Evolutionary conservation across 2,888 invertebrate genomes (phyloP).

Genomic region (Ceriagrion tenellum): DNA sequence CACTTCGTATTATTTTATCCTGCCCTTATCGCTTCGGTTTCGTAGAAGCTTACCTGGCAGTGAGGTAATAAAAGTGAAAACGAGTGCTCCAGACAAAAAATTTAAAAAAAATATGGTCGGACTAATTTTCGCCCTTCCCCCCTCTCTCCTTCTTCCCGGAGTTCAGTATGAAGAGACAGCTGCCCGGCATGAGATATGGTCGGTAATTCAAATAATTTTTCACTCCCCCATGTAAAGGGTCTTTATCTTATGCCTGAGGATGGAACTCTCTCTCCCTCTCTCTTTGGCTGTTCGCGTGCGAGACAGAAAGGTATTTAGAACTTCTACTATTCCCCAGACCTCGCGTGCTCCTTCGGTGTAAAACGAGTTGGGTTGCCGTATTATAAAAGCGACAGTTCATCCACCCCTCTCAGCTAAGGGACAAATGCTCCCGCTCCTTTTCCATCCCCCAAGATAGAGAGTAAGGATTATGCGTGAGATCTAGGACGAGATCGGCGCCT

Average conservation of each 20-base stretch:
- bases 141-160: background rate
- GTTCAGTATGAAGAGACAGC: background rate
- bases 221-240: background rate
- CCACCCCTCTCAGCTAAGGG: background rate
- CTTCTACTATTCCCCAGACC: background rate
- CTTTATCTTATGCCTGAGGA: background rate
- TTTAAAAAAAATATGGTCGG: background rate
- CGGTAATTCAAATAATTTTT: background rate
- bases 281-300: background rate
- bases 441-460: background rate
- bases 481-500: background rate
- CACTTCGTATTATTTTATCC: background rate
- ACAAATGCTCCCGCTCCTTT: background rate
- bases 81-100: background rate
- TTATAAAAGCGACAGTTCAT: conserved; percentile 1
- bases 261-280: background rate
- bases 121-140: background rate
- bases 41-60: background rate
- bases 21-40: background rate
- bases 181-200: background rate
- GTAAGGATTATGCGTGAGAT: background rate
- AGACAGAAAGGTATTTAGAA: background rate
- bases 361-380: background rate
- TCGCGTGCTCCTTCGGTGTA: background rate
- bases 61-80: conserved; percentile 16